Evolutionary conservation across 2,888 invertebrate genomes (phyloP).

Genomic region (Macropis europaea): DNA sequence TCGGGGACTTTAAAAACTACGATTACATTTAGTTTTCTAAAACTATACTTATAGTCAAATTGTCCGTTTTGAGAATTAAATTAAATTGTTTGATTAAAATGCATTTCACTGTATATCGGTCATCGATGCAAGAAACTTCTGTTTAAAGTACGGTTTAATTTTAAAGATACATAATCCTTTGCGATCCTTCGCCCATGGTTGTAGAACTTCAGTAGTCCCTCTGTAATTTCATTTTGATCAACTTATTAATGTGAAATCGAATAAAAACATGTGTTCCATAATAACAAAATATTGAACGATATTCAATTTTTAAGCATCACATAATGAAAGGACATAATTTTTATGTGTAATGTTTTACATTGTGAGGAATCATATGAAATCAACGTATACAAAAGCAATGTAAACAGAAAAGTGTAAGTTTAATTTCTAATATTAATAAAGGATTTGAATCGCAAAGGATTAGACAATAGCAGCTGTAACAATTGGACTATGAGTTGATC

Average conservation of each 20-base stretch:
- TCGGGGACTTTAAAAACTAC: constrained; percentile 21
- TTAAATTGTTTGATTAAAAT: constrained; percentile 2
- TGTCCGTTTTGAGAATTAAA: constrained; percentile 15
- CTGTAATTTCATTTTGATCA: too few species aligned
- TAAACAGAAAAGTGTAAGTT: not conserved
- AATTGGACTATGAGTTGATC: constrained; percentile 48
- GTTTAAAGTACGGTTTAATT: not conserved
- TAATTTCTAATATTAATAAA: not conserved
- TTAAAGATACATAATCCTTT: constrained; percentile 25
- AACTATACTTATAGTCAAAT: constrained; percentile 51
- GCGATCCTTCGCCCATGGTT: constrained; percentile 7
- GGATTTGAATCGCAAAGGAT: constrained; percentile 36
- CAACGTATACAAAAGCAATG: not conserved
- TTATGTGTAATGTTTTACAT: not conserved
- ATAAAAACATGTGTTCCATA: too few species aligned
- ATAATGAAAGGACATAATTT: too few species aligned
- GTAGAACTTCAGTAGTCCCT: not conserved
- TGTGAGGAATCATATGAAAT: too few species aligned
- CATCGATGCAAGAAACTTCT: not conserved
- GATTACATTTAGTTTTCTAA: constrained; percentile 35
- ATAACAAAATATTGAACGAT: too few species aligned
- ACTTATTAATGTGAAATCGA: too few species aligned
- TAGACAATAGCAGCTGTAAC: constrained; percentile 26
- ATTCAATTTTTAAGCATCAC: too few species aligned
- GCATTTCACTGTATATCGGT: constrained; percentile 1